Conservation (phyloP, 2,113 vertebrate genomes). For the Mesitornis unicolor region DNA sequence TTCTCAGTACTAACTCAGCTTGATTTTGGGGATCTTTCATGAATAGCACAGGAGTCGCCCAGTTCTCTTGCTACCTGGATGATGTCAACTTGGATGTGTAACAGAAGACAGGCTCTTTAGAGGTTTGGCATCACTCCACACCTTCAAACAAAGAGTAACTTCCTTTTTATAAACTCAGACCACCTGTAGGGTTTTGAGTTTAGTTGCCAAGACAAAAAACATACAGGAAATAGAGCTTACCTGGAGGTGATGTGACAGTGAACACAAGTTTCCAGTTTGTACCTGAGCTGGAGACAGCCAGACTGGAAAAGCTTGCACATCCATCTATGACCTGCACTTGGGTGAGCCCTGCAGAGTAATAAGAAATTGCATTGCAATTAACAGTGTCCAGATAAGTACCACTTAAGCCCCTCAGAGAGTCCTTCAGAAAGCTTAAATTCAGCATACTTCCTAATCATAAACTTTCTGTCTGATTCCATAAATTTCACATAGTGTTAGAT, state of each 20-base stretch:
- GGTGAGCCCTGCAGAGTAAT: conserved; percentile 58
- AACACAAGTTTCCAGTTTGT: conserved; percentile 72
- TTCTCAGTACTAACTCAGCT: not conserved
- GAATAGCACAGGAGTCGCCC: not conserved
- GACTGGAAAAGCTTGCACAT: conserved; percentile 67
- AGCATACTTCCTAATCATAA: not conserved
- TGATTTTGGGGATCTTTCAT: not conserved
- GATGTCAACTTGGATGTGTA: not conserved
- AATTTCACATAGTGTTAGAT: not conserved
- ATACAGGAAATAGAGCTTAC: conserved; percentile 18
- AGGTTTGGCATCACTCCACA: not conserved
- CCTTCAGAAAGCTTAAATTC: not conserved
- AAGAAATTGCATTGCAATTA: not conserved
- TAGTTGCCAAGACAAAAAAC: not conserved
- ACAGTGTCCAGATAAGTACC: not conserved
- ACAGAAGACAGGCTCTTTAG: not conserved
- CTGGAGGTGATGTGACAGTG: conserved; percentile 74
- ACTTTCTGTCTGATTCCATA: not conserved
- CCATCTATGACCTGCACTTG: conserved; percentile 63
- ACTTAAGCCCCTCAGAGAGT: not conserved
- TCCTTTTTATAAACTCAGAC: not conserved
- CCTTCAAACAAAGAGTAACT: not conserved
- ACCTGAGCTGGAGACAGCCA: conserved; percentile 69
- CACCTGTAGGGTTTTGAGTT: not conserved
- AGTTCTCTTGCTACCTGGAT: not conserved